Evolutionary conservation across 2,797 vertebrate genomes (phyloP), one percentile per base, ranked within the genome.

Genomic region (Scleropages formosus): DNA sequence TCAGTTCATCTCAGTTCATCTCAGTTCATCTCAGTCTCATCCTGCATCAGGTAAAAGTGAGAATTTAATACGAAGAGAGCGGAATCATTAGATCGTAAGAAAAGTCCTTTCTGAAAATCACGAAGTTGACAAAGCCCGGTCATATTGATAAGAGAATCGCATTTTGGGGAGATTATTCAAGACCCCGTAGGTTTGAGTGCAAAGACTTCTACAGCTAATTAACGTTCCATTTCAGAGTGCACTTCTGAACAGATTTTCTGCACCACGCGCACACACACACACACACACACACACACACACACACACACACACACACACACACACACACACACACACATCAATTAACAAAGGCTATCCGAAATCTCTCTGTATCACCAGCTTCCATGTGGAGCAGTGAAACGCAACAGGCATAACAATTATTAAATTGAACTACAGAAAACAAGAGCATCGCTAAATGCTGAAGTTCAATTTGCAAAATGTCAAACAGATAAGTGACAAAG

Each of bases 181-280:
- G 78, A 82, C 80, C 80, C 61, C 73, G 58, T 78, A 86, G 80
- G 81, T 84, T 82, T 79, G 73, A 71, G 75, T 73, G 74, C 79
- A 80, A 82, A 83, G 78, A 81, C 80, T 82, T 81, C 76, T 62
- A 71, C 73, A 64, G 80, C 79, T 84, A 84, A 83, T 84, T 84
- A 83, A 83, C 81, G 83, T 76, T 75, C 81, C 80, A 74, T 80
- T 79, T 74, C 78, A 81, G 76, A 73, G 67, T 49, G 62, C 67
- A 49, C 62, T 65, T 67, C 62, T 59, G 60, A 77, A 73, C 56
- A 51, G 81, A 79, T 80, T 70, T 72, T 78, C 74, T 74, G 74
- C 72, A 44, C 49, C 74, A 39, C 49, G 81, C 72, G 78, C 60
- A 58, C 82, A 86, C 49, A 81, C 72, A 78, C 60, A 58, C 82